phyloP scores from a whole-genome alignment of 2,113 vertebrate species.

The Anarhynchus alexandrinus region DNA sequence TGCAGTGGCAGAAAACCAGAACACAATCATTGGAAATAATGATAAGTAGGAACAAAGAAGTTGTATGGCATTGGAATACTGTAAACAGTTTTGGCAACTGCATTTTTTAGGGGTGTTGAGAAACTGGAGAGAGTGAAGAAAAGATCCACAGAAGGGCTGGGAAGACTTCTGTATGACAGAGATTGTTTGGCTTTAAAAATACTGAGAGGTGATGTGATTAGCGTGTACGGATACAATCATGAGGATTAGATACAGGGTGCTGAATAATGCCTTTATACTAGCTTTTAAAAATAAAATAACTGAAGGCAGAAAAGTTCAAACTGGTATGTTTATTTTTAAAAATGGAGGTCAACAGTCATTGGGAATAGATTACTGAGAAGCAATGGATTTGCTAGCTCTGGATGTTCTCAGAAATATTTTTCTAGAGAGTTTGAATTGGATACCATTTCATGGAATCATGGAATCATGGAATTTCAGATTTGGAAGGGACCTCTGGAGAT shows the following conservation, averaged over 20 bases:
- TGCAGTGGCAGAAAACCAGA: background rate
- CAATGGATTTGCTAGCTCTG: background rate
- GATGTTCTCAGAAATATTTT: background rate
- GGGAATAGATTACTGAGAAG: background rate
- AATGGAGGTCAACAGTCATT: background rate
- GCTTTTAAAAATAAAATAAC: background rate
- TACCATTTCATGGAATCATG: no score
- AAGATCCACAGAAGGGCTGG: background rate
- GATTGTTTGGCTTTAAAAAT: background rate
- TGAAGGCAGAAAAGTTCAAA: background rate
- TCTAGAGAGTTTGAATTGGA: background rate
- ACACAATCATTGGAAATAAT: background rate
- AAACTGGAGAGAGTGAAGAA: background rate
- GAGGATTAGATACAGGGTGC: background rate
- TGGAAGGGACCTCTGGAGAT: no score
- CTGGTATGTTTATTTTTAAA: background rate
- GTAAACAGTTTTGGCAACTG: background rate
- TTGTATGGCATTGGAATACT: background rate
- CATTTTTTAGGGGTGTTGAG: background rate
- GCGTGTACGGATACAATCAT: background rate
- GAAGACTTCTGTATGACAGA: background rate
- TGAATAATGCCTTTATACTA: background rate
- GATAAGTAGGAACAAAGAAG: background rate
- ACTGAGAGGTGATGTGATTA: background rate
- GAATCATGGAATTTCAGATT: no score